Base-by-base conservation (phyloP, 2,888 invertebrate species). In the Ischnura elegans region DNA sequence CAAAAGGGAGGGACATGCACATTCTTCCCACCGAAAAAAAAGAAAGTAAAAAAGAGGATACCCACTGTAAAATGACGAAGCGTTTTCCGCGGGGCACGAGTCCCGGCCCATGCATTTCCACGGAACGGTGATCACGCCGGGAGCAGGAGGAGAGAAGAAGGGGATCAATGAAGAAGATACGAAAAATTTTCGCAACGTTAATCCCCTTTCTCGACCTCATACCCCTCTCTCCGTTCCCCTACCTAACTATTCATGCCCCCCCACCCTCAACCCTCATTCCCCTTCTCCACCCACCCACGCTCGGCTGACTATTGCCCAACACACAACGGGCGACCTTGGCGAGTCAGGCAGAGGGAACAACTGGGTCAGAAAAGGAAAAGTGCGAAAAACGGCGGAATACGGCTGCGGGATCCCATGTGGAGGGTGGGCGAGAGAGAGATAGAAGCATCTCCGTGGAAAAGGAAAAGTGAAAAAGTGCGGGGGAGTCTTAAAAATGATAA, bases 361-460 rank as follows among this genome's bases (percentile, higher is more conserved):
- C 61, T 90, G 90, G 90, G 90, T 90, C 90, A 90, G 66, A 90
- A 86, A 90, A 90, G 61, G 42, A 43, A 90, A 90, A 90, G 90
- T 61, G 90, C 90, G 61, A 61, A 66, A 90, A 90, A 90, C 90
- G 43, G 61, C 61, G 61, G 90, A 90, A 36, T 61, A 90, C 61
- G 55, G 76, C 76, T 36, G 76, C 76, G 76, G 13, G 51, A 76
- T 76, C 76, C 76, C 4, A 76, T 10, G 61, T 13, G 51, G 19
- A 51, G 4, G 8, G 51, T 13, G 51, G 51, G 47, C n/a, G n/a
- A n/a, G n/a, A n/a, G 47, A 47, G 5, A 51, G 19, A 8, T 13
- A 61, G 76, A 76, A 25, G 29, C 76, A 76, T 76, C 76, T 76
- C 76, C 76, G 36, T 76, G 76, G 76, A 76, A 76, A 76, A 76